Evolutionary conservation across 2,888 invertebrate genomes (phyloP), one percentile per base, ranked within the genome.

Genomic region (Drosophila suboccidentalis): DNA sequence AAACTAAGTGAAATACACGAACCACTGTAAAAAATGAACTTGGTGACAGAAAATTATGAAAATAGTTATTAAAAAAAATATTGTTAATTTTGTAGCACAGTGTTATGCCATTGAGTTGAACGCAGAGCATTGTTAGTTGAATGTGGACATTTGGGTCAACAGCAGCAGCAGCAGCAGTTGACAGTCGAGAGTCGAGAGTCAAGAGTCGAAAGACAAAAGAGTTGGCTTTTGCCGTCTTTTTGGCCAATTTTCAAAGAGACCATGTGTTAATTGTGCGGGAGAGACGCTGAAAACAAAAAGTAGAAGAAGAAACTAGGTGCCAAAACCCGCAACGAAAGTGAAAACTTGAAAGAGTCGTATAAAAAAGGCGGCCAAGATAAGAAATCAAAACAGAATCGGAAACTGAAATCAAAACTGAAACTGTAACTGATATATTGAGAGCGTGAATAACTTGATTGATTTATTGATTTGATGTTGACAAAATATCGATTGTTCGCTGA

Each of bases 141-240:
- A 57, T 73, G 77, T 77, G 65, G 61, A 61, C 82, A 82, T 82
- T 75, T 82, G 70, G 82, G 82, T 82, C 84, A 82, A 54, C 69
- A 72, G 57, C 64, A 54, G 19, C 41, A 43, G 39, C 41, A 41
- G 17, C 41, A 43, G 41, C 41, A 41, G 17, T 17, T 13, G 32
- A 34, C 32, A 76, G 68, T 63, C 69, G 36, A 62, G 47, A 72
- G 47, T 59, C 46, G 43, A 64, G 46, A 69, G 43, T 15, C 43
- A 4, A 29, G 17, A 63, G 50, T 50, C 26, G 22, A 57, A 50
- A 32, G 50, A 58, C 39, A 44, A 76, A 57, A 59, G 41, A 39
- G 32, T 67, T 50, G 47, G 17, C 10, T 6, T 5, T 32, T 61
- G 63, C 32, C 17, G 49, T 43, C 29, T 13, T 50, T 70, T 63